A percentile compares a stretch with the other conserved stretches of the same genome.
These are phyloP conservation scores for Coreius guichenoti DNA, from an alignment of 2,797 vertebrate genomes.

Conservation along the genomic window DNA sequence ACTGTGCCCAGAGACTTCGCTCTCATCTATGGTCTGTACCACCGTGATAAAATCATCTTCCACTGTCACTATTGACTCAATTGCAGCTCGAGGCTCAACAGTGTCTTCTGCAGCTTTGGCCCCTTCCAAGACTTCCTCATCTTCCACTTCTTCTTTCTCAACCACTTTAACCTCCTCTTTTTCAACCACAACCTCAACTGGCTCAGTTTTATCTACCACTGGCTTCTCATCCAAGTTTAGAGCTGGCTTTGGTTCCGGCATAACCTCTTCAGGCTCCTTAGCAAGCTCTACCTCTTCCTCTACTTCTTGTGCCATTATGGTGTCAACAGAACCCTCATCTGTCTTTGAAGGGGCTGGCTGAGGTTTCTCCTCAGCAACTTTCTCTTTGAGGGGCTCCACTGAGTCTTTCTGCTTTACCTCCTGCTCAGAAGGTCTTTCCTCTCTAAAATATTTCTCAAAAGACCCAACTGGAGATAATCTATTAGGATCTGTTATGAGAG, in stretches of 20 bases:
- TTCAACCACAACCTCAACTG: constrained; percentile 51
- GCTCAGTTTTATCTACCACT: constrained; percentile 49
- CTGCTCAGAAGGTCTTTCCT: constrained; percentile 65
- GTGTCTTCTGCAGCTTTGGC: constrained; percentile 71
- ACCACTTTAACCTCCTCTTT: constrained; percentile 61
- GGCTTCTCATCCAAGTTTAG: constrained; percentile 16
- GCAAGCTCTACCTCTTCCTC: constrained; percentile 60
- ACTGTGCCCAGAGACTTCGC: constrained; percentile 89
- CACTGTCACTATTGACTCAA: constrained; percentile 95
- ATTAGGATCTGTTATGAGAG: constrained; percentile 67
- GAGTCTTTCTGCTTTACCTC: constrained; percentile 44
- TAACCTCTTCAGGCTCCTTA: constrained; percentile 65
- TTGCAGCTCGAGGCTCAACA: constrained; percentile 83
- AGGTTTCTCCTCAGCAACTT: constrained; percentile 26
- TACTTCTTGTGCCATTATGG: constrained; percentile 6
- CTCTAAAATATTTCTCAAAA: constrained; percentile 58
- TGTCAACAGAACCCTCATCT: constrained; percentile 57
- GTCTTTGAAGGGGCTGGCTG: constrained; percentile 30
- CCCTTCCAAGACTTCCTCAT: constrained; percentile 67
- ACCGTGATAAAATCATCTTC: constrained; percentile 98
- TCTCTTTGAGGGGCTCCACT: constrained; percentile 34
- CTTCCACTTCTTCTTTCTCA: constrained; percentile 67
- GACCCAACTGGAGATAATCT: constrained; percentile 60
- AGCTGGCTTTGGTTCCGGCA: constrained; percentile 45
- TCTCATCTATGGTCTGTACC: constrained; percentile 94